Evolutionary conservation across 1,140 invertebrate genomes (phyloP), one percentile per base, ranked within the genome.

Genomic region (Drosophila baimaii): DNA sequence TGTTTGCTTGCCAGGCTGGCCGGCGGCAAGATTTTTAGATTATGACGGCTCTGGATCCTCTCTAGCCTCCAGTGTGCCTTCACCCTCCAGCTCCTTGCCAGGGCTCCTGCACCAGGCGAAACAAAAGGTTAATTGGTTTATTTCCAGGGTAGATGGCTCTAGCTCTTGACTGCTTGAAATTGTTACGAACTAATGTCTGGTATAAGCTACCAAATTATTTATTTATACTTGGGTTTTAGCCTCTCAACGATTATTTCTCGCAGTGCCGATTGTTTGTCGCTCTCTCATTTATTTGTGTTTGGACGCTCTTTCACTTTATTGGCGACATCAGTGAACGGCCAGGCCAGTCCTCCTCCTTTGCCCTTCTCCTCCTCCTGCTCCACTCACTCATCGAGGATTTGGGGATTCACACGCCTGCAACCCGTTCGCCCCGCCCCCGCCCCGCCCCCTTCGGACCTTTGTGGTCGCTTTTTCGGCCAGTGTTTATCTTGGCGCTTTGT

Each of bases 21-120:
- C 72, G 73, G 73, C 77, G 81, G 75, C 75, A 81, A 81, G 74
- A 81, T 81, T 75, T 78, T 81, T 71, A 75, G 82, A 86, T 85
- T 86, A 86, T 86, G 74, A 86, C 81, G 81, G 81, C 74, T 79
- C 63, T 58, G 46, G 63, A 63, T 57, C 64, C 49, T 43, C 73
- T 37, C 56, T 41, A 58, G 54, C 43, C 39, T 23, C 51, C 33
- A 49, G 51, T 35, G 37, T 17, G 9, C 12, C 31, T 12, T n/a
- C n/a, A n/a, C n/a, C 56, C 35, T 21, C 47, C 37, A 47, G 52
- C 29, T 64, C 41, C 6, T 8, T 2, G n/a, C 17, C n/a, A 27
- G 23, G 27, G 25, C 10, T 17, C n/a, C 3, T 47, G 58, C 17
- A 54, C n/a, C 23, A 25, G 9, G 23, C 23, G 8, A 70, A 69